A percentile compares a stretch with the other conserved stretches of the same genome.
These are phyloP conservation scores for Slavum lentiscoides DNA, from an alignment of 2,888 invertebrate genomes.

Conservation along the genomic window DNA sequence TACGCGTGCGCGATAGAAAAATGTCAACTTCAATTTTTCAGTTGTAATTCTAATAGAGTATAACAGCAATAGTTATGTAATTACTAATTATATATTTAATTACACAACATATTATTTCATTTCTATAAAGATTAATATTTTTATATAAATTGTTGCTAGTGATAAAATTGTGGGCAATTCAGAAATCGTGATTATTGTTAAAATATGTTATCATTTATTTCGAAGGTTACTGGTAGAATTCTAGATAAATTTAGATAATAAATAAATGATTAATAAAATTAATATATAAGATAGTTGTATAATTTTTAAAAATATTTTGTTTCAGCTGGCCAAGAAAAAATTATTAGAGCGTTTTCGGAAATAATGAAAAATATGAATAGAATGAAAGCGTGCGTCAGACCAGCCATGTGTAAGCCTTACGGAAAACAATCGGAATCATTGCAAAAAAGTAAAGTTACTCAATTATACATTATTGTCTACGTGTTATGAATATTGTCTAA, in stretches of 20 bases:
- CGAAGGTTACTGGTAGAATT: conserved; percentile 22
- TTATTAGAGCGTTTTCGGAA: conserved; percentile 81
- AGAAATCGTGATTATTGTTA: conserved; percentile 1
- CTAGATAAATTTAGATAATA: not conserved
- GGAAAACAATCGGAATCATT: conserved; percentile 87
- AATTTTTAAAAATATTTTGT: not conserved
- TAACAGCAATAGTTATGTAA: not conserved
- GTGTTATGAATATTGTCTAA: not conserved
- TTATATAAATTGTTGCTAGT: not conserved
- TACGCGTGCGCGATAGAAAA: not conserved
- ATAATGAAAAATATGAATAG: conserved; percentile 85
- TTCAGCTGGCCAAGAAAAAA: conserved; percentile 75
- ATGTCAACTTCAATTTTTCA: not conserved
- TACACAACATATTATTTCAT: not conserved
- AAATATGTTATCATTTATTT: not conserved
- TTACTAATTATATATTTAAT: not conserved
- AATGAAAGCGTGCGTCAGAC: conserved; percentile 85
- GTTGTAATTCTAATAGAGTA: no score
- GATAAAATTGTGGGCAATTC: not conserved
- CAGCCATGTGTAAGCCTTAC: conserved; percentile 88
- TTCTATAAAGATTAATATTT: conserved; percentile 9
- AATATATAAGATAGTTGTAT: not conserved
- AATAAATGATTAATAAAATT: not conserved
- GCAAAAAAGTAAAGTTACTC: conserved; percentile 73
- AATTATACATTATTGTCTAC: conserved; percentile 5